Evolutionary conservation across 2,888 invertebrate genomes (phyloP), one percentile per base, ranked within the genome.

Genomic region (Athalia circularis): DNA sequence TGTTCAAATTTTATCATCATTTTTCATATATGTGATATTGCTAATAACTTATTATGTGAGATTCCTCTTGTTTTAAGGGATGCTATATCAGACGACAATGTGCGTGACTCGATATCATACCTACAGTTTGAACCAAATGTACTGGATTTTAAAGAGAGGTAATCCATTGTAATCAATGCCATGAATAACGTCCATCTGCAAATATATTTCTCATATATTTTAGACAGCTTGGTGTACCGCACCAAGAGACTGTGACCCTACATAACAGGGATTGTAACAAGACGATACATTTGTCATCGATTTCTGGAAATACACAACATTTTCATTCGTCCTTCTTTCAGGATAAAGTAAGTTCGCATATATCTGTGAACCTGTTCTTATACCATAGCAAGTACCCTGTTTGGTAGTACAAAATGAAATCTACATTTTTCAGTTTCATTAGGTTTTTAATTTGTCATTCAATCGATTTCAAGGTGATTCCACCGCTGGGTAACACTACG

Each of bases 291-390:
- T 94, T 99, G 89, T 95, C 96, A 89, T 98, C 98, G 83, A 97
- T 99, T 88, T 97, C 98, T 83, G 98, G 98, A 86, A 97, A 95
- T 91, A 97, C 97, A 85, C 95, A 96, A 54, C 96, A 98, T 92
- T 99, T 99, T 92, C 98, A 99, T 91, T 98, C 98, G 87, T 98
- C 98, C 83, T 98, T 99, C 93, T 98, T 98, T 91, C 96, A 97
- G 88, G 95, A 97, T 87, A 98, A 98, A 94, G 98, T 98, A 90
- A 91, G 90, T 78, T 59, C 52, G 29, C 29, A 29, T 29, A 29
- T 29, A 29, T 29, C 29, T 29, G 29, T 29, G 2, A 29, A 29
- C 29, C 29, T 29, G 29, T 29, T 29, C 2, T 29, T 29, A 1
- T 29, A 1, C 29, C 29, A 29, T 29, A 29, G 29, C 29, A 0